A percentile compares a stretch with the other conserved stretches of the same genome.
Conservation (phyloP, 2,797 vertebrate genomes). For the Anguilla obscura region DNA sequence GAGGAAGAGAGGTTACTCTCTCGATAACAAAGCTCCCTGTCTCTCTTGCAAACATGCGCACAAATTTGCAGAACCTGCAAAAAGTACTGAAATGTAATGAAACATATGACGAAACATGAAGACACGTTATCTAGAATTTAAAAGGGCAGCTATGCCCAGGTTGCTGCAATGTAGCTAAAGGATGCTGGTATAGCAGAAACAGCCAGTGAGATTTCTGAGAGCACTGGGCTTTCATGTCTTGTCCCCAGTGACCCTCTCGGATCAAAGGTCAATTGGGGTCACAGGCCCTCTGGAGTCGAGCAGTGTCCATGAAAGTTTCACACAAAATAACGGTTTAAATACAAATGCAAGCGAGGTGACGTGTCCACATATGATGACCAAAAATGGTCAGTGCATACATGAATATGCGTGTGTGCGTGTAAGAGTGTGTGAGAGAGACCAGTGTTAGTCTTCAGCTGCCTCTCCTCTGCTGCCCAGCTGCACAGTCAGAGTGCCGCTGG, state of each 20-base stretch:
- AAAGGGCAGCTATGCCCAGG: too few relatives aligned
- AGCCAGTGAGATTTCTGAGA: neutral
- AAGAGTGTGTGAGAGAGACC: neutral
- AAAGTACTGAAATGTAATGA: too few relatives aligned
- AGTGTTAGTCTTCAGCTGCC: neutral
- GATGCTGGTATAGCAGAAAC: neutral
- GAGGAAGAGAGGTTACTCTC: constrained; percentile 4
- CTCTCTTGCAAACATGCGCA: neutral
- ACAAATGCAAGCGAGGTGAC: neutral
- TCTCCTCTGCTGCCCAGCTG: neutral
- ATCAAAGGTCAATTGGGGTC: constrained; percentile 28
- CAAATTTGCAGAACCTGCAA: neutral
- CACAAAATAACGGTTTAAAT: neutral
- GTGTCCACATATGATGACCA: neutral
- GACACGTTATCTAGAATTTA: too few relatives aligned
- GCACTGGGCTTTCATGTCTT: neutral
- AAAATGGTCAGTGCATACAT: neutral
- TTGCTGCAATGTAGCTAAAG: neutral
- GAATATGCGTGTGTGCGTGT: neutral
- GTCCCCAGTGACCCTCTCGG: neutral
- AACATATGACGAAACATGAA: too few relatives aligned
- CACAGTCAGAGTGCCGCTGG: neutral
- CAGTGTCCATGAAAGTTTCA: neutral
- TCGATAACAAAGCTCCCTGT: neutral
- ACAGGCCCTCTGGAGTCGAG: neutral